Conservation (phyloP, 1,140 invertebrate genomes). For the Drosophila kohkoa region DNA sequence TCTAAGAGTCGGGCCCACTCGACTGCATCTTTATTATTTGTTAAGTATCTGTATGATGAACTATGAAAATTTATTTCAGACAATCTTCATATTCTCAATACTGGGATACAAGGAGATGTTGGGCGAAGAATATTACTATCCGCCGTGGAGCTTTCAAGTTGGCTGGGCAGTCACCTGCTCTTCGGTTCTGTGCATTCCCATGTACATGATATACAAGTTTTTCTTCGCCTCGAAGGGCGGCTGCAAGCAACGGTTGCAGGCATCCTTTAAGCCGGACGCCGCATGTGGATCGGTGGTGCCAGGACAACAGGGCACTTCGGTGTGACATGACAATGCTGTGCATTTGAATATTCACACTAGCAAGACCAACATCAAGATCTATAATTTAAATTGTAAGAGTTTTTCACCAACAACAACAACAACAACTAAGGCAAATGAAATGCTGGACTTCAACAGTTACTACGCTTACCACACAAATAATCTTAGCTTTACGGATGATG, state of each 20-base stretch:
- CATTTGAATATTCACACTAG: constrained; percentile 71
- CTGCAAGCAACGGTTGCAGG: constrained; percentile 61
- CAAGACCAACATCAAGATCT: constrained; percentile 63
- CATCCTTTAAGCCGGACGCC: constrained; percentile 70
- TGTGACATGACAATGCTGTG: constrained; percentile 84
- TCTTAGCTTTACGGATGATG: constrained; percentile 61
- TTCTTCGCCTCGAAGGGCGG: constrained; percentile 89
- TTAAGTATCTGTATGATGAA: too few relatives aligned
- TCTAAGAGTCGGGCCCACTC: too few relatives aligned
- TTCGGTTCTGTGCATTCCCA: constrained; percentile 96
- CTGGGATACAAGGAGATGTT: constrained; percentile 94
- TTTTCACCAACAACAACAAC: constrained; percentile 79
- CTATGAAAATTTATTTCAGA: constrained; percentile 85
- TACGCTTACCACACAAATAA: constrained; percentile 79
- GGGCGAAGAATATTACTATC: constrained; percentile 95
- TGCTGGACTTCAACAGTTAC: constrained; percentile 65
- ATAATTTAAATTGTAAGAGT: constrained; percentile 71
- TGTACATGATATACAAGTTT: constrained; percentile 94
- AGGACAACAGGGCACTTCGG: constrained; percentile 83
- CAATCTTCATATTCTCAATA: constrained; percentile 96
- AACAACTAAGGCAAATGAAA: constrained; percentile 38
- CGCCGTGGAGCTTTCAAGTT: constrained; percentile 94
- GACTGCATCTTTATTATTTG: too few relatives aligned
- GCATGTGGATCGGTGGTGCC: constrained; percentile 75
- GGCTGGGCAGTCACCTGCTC: constrained; percentile 97